phyloP scores from a whole-genome alignment of 2,113 vertebrate species.

The Chamaea fasciata region DNA sequence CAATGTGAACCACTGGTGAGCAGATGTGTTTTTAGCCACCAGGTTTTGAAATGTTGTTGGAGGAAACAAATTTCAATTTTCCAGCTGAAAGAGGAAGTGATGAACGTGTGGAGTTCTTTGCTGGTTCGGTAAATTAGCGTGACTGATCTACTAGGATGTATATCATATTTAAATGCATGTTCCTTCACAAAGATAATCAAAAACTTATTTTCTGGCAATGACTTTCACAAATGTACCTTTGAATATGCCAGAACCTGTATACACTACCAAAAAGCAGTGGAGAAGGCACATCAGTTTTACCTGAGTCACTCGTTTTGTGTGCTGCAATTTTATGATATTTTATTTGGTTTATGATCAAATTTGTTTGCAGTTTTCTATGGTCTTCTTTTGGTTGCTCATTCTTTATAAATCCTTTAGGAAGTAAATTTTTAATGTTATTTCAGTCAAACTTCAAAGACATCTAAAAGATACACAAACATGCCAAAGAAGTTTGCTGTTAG shows the following conservation, averaged over 20 bases:
- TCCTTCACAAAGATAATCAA: neutral
- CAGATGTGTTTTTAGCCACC: neutral
- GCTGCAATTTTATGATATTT: neutral
- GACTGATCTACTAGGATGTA: neutral
- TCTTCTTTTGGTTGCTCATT: neutral
- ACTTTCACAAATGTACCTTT: neutral
- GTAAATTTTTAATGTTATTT: neutral
- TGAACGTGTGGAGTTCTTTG: neutral
- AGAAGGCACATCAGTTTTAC: neutral
- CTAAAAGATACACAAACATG: neutral
- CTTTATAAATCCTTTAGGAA: neutral
- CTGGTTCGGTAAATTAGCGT: neutral
- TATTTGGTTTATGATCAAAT: neutral
- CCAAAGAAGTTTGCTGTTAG: neutral
- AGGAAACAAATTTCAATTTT: neutral
- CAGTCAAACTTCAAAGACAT: neutral
- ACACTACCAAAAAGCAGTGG: neutral
- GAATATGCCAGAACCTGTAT: neutral
- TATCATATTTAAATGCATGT: neutral
- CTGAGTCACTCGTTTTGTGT: neutral
- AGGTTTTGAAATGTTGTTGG: neutral
- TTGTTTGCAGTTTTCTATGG: neutral
- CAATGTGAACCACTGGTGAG: rapidly evolving
- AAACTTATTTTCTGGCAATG: neutral
- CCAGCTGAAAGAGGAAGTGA: neutral